Evolutionary conservation across 2,113 vertebrate genomes (phyloP), one percentile per base, ranked within the genome.

Genomic region (Dromaius novaehollandiae): DNA sequence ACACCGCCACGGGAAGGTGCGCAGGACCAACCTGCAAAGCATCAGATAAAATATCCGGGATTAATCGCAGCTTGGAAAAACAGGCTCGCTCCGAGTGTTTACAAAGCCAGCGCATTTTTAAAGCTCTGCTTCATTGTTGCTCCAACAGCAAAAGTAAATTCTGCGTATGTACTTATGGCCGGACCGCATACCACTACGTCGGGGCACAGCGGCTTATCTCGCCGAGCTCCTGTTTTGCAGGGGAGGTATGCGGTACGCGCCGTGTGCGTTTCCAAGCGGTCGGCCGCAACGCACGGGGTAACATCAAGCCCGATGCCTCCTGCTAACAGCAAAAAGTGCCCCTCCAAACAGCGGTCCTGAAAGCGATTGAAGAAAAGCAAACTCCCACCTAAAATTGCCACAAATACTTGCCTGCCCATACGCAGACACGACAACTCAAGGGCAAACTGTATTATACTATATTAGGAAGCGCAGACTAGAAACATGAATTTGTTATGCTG

Each of bases 61-160:
- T 86, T 81, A 93, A 88, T 28, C n/a, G 65, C 22, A n/a, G 58
- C 42, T 30, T 77, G 73, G 42, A 26, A 42, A 89, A 74, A 1
- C 56, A 88, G 56, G 32, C 68, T 95, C 21, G n/a, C 34, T 90
- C 40, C 61, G 64, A 83, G 69, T 81, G 82, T 95, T 96, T 95
- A 95, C 92, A 92, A 94, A 97, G 73, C 86, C 88, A 83, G 65
- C 1, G 24, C 68, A 9, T 92, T 97, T 58, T 92, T 88, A 85
- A 93, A 96, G 68, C 46, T 55, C 65, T 93, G 69, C 60, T 96
- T 95, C 88, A 93, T 76, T 93, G 96, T 86, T 94, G 73, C 86
- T 91, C 56, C 38, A 90, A 60, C 91, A 93, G 93, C 80, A 94
- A 93, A 93, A 96, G 92, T 86, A 93, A 96, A 95, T 95, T 71